Percentiles rank a stretch among this genome's conserved stretches.
These are phyloP conservation scores for Catocala sponsa DNA, from an alignment of 2,888 invertebrate species.

Conservation along the genomic window DNA sequence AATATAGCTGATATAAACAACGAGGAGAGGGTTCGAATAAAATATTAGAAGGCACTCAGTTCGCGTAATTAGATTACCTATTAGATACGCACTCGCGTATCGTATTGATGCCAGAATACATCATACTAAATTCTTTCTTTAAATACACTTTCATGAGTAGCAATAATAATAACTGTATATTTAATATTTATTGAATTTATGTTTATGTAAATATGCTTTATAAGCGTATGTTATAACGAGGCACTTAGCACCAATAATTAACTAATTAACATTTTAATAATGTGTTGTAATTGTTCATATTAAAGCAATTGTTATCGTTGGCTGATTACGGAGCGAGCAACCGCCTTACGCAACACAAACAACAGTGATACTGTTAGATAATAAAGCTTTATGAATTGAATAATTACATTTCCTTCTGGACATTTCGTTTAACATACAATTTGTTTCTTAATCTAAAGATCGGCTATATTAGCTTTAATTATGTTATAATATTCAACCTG, in stretches of 20 bases:
- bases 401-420: constrained; percentile 5
- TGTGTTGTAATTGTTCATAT: constrained; percentile 28
- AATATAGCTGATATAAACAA: constrained; percentile 82
- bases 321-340: constrained; percentile 33
- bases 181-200: constrained; percentile 11
- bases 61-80: constrained; percentile 69
- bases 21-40: constrained; percentile 77
- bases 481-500: neutral
- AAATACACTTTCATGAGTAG: neutral
- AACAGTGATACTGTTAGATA: constrained; percentile 24
- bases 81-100: constrained; percentile 59
- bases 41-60: constrained; percentile 69
- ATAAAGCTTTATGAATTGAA: constrained; percentile 21
- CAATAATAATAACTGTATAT: constrained; percentile 6
- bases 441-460: constrained; percentile 17
- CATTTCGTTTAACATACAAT: constrained; percentile 3
- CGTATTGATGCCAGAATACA: constrained; percentile 40
- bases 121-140: constrained; percentile 18
- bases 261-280: constrained; percentile 28
- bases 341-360: constrained; percentile 28
- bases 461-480: too few species aligned
- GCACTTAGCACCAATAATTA: constrained; percentile 17
- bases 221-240: constrained; percentile 14
- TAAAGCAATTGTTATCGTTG: constrained; percentile 38
- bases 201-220: neutral